Evolutionary conservation across 2,797 vertebrate species (phyloP).

Genomic region (Anguilla megastoma): DNA sequence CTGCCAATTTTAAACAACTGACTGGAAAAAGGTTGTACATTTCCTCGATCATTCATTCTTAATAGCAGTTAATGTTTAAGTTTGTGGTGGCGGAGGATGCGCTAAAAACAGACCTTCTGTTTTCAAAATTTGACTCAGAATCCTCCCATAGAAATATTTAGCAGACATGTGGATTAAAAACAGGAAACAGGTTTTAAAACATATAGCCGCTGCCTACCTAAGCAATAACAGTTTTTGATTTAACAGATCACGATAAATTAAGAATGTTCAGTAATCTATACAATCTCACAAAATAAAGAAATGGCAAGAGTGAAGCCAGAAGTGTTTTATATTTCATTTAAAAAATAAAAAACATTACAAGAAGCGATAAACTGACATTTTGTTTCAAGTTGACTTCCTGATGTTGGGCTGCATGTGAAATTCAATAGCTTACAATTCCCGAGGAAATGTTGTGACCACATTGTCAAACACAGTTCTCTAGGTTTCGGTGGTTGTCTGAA

Average conservation of each 20-base stretch:
- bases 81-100: not conserved
- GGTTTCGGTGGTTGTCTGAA: not conserved
- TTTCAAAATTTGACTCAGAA: not conserved
- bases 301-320: not conserved
- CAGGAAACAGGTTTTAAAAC: not conserved
- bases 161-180: not conserved
- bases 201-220: not conserved
- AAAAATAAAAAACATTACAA: conserved; percentile 53
- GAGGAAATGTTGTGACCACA: not conserved
- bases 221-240: not conserved
- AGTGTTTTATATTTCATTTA: not conserved
- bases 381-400: conserved; percentile 37
- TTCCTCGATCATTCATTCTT: not conserved
- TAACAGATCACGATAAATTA: not conserved
- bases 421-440: conserved; percentile 1
- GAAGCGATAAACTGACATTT: conserved; percentile 59
- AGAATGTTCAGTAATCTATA: not conserved
- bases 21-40: conserved; percentile 3
- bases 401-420: not conserved
- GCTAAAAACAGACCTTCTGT: not conserved
- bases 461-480: not conserved
- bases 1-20: conserved; percentile 22
- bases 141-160: not conserved
- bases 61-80: not conserved
- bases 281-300: not conserved